Base-by-base conservation (phyloP, 2,888 invertebrate genomes). In the Trichogramma dendrolimi region DNA sequence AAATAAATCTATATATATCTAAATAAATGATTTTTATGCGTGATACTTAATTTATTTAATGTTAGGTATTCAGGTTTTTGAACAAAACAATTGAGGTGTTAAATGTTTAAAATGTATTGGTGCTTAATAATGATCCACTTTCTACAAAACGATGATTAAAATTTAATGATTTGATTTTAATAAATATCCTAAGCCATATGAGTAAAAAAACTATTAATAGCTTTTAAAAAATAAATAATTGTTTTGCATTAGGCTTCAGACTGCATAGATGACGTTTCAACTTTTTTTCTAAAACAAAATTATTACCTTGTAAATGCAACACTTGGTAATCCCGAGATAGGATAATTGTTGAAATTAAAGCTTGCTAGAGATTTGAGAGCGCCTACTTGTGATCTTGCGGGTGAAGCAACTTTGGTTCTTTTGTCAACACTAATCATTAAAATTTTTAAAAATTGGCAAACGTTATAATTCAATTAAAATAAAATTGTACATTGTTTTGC, bases 371-470 rank as follows among this genome's bases (percentile, higher is more conserved):
- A 82, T 80, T 82, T 83, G 75, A 84, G 76, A 66, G 82, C 80
- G 69, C 82, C 79, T 69, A 83, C 83, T 79, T 84, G 83, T 69
- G 81, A 80, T 74, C 82, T 81, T 68, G 84, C 83, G 75, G 83
- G 80, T 72, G 83, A 83, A 72, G 83, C 81, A 71, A 83, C 83
- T 76, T 83, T 79, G 74, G 81, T 81, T 75, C 82, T 81, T 79
- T 78, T 80, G 72, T 80, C 81, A 75, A 76, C 74, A 75, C 79
- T 79, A 76, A 69, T 74, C 70, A 68, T 69, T 67, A 69, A 27
- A 27, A 27, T 69, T 69, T 70, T 71, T 64, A 64, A 48, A 67
- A 62, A 67, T 63, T 68, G 64, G 60, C 64, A 61, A 27, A 27
- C 14, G 27, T 49, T 50, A 53, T 43, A 38, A 39, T 40, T 60